These are phyloP conservation scores for Rhyacichthys aspro DNA, from an alignment of 2,797 vertebrate species.

Conservation along the genomic window DNA sequence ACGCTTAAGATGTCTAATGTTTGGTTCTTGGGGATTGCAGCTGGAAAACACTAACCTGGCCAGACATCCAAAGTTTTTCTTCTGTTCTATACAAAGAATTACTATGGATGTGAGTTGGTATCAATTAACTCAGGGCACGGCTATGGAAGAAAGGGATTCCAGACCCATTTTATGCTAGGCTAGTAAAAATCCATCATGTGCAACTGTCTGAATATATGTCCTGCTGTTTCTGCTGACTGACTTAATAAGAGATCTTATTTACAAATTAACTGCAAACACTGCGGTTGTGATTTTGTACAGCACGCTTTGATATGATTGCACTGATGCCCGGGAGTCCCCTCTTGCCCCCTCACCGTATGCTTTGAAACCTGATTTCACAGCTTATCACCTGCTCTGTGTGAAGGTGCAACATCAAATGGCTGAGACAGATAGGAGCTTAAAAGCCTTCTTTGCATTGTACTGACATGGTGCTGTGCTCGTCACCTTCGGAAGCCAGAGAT, in stretches of 20 bases:
- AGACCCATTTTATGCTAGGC: no score
- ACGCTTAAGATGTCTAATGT: constrained; percentile 35
- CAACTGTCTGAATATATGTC: no score
- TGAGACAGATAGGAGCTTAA: constrained; percentile 42
- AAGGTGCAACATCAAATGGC: constrained; percentile 59
- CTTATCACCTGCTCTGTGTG: constrained; percentile 50
- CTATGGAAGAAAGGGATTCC: no score
- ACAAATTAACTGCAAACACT: constrained; percentile 18
- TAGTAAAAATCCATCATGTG: no score
- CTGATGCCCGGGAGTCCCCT: constrained; percentile 36
- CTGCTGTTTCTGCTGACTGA: background rate
- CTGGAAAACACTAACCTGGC: constrained; percentile 11
- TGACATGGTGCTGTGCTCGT: no score
- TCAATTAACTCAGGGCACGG: no score
- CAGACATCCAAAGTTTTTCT: background rate
- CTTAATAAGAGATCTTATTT: constrained; percentile 1
- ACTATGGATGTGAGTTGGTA: no score
- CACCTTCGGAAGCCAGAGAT: no score
- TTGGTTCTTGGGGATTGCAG: constrained; percentile 13
- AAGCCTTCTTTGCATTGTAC: constrained; percentile 26
- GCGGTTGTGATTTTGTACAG: constrained; percentile 43
- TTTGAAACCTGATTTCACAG: constrained; percentile 60
- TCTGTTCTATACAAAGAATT: background rate
- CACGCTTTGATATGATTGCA: constrained; percentile 51
- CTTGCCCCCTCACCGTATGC: constrained; percentile 46